Base-by-base conservation (phyloP, 2,888 invertebrate species). In the Rhabditophanes sp. region DNA sequence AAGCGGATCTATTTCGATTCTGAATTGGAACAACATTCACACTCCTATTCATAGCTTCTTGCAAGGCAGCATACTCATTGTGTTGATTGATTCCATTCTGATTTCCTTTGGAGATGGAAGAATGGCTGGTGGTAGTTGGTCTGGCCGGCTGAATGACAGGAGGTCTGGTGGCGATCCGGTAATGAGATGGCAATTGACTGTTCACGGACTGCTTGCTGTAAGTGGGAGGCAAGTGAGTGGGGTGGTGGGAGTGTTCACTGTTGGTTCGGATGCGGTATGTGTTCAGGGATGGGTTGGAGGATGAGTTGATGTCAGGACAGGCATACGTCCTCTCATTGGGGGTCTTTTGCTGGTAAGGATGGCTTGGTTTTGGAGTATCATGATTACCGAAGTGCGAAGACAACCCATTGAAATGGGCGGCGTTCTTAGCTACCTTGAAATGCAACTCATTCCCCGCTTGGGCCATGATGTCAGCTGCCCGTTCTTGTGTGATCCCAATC, bases 371-470 rank as follows among this genome's bases (percentile, higher is more conserved):
- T n/a, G n/a, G n/a, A n/a, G n/a, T n/a, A n/a, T n/a, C n/a, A n/a
- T 25, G 26, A 30, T 25, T 11, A 29, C 30, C 14, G 22, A n/a
- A n/a, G n/a, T n/a, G n/a, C 11, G 84, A 83, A 11, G 87, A 87
- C 35, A 96, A 72, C 17, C 93, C 93, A 69, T 96, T 90, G 66
- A 82, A 80, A 58, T 88, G 80, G 30, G 93, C 96, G 30, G 88
- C 93, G 67, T 90, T 87, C 68, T 93, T 93, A 16, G 87, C 88
- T 40, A 96, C 90, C 68, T 88, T 87, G 44, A 96, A 69, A 5
- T 81, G 80, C 18, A 96, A 93, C 4, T 83, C 76, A 24, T 82
- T 82, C 6, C 90, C 88, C 9, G 90, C 90, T 35, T 82, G 75
- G 27, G 87, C 85, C 65, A 96, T 75, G 66, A 84, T 81, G 66